Conservation (phyloP, 2,797 vertebrate genomes). For the Gambusia yucatana region DNA sequence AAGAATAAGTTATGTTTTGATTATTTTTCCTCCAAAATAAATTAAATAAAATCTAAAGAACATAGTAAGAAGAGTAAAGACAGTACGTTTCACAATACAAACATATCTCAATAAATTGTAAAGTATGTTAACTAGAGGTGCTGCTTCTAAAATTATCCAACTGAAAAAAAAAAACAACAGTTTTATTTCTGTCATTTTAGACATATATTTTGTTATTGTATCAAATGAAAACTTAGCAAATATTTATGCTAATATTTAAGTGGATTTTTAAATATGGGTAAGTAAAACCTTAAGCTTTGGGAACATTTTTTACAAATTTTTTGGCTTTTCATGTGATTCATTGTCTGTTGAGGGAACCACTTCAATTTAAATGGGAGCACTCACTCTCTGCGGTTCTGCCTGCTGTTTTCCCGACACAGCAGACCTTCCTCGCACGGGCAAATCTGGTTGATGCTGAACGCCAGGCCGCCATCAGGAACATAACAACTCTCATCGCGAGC, state of each 20-base stretch:
- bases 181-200: background rate
- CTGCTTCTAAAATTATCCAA: background rate
- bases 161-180: background rate
- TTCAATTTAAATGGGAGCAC: slow-evolving; percentile 27
- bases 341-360: background rate
- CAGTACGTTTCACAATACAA: background rate
- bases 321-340: background rate
- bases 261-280: background rate
- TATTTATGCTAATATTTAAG: background rate
- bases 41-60: background rate
- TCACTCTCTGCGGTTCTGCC: slow-evolving; percentile 76
- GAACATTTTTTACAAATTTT: background rate
- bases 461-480: slow-evolving; percentile 85
- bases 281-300: background rate
- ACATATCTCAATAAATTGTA: background rate
- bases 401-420: slow-evolving; percentile 75
- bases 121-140: background rate
- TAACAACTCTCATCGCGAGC: slow-evolving; percentile 79
- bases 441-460: slow-evolving; percentile 90
- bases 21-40: background rate
- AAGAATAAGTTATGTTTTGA: slow-evolving; percentile 12
- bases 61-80: background rate
- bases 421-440: slow-evolving; percentile 88
- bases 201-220: background rate
- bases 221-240: background rate